These are phyloP conservation scores for Aphelocoma californica DNA, from an alignment of 2,797 vertebrate genomes.

Conservation along the genomic window DNA sequence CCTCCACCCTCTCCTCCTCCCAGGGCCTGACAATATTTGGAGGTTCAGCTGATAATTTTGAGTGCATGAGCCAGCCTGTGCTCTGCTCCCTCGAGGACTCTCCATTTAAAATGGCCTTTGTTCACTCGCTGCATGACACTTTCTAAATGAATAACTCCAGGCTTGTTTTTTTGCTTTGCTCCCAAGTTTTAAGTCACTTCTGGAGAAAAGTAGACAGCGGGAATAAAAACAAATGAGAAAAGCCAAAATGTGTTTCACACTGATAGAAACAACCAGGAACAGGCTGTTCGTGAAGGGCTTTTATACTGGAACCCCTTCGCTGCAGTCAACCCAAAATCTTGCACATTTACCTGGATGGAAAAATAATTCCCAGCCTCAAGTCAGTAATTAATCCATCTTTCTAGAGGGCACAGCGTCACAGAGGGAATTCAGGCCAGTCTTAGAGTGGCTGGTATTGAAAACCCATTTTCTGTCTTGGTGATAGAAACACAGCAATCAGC, in stretches of 20 bases:
- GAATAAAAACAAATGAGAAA: constrained; percentile 15
- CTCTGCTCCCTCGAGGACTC: not conserved
- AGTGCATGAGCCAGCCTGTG: not conserved
- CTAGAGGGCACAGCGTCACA: not conserved
- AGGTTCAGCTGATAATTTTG: not conserved
- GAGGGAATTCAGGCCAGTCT: not conserved
- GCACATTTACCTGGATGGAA: not conserved
- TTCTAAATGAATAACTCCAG: not conserved
- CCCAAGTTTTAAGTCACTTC: not conserved
- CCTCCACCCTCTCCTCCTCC: not conserved
- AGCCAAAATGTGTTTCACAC: not conserved
- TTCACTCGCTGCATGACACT: not conserved
- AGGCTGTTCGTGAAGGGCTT: not conserved
- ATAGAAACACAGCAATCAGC: not conserved
- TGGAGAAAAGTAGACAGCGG: constrained; percentile 18
- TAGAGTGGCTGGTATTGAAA: not conserved
- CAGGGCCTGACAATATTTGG: not conserved
- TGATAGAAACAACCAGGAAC: not conserved
- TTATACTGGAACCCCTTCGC: not conserved
- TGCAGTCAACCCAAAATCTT: not conserved
- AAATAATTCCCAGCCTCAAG: not conserved
- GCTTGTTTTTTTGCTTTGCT: not conserved
- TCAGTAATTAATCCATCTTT: constrained; percentile 25
- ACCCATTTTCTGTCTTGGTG: not conserved
- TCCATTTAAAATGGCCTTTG: not conserved